phyloP scores from a whole-genome alignment of 92 coral and sea anemone genomes.

The Plumapathes pennacea region DNA sequence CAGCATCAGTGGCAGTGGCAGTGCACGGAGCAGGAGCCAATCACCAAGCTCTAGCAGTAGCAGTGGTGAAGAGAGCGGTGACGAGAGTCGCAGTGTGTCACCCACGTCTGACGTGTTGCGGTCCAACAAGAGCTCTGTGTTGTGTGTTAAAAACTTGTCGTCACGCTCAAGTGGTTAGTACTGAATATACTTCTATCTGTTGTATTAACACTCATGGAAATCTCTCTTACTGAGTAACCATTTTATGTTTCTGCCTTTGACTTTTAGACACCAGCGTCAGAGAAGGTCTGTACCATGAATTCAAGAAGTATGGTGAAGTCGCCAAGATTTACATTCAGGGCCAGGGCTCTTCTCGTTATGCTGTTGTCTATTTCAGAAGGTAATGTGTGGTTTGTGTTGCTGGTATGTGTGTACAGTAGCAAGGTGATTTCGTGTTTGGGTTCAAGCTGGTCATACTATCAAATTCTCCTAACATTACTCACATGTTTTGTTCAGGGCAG shows the following conservation, averaged over 20 bases:
- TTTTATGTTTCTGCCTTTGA: not conserved
- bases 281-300: constrained; percentile 95
- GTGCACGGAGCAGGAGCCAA: constrained; percentile 78
- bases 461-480: too few relatives aligned
- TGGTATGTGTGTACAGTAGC: not conserved
- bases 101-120: constrained; percentile 57
- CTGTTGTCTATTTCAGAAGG: constrained; percentile 91
- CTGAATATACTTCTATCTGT: not conserved
- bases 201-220: not conserved
- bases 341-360: constrained; percentile 78
- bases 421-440: not conserved
- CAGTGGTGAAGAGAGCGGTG: constrained; percentile 73
- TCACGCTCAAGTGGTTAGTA: constrained; percentile 87
- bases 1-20: constrained; percentile 83
- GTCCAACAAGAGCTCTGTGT: constrained; percentile 58
- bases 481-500: too few relatives aligned
- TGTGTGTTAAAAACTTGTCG: constrained; percentile 85
- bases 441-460: too few relatives aligned
- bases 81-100: constrained; percentile 59
- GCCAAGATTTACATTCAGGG: constrained; percentile 87
- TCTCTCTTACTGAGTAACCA: not conserved
- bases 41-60: constrained; percentile 76
- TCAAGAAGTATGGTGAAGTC: constrained; percentile 98
- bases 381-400: constrained; percentile 1
- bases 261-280: constrained; percentile 78